These are phyloP conservation scores for Agonopterix arenella DNA, from an alignment of 2,888 invertebrate species.

Conservation along the genomic window DNA sequence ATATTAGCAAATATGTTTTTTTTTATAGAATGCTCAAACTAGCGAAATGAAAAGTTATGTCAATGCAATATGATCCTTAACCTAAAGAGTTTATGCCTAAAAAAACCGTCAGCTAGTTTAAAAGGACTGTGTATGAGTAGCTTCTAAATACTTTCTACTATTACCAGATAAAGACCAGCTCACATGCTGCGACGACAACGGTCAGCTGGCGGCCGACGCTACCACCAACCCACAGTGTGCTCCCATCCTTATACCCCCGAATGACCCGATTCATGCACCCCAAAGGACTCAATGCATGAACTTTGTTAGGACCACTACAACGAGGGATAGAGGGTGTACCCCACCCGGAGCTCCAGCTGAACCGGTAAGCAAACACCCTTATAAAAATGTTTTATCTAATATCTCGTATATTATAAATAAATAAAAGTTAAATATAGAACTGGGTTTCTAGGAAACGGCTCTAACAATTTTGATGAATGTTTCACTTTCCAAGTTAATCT, in stretches of 20 bases:
- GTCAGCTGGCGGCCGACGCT: slow-evolving; percentile 40
- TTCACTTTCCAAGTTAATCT: neutral
- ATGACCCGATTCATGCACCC: slow-evolving; percentile 61
- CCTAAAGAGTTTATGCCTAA: no score
- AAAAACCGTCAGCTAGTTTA: no score
- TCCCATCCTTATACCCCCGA: slow-evolving; percentile 51
- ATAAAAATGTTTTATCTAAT: no score
- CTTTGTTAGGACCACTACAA: slow-evolving; percentile 82
- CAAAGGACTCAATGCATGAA: slow-evolving; percentile 81
- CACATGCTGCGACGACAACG: slow-evolving; percentile 56
- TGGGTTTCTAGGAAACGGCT: neutral
- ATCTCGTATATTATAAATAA: no score
- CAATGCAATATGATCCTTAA: no score
- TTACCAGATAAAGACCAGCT: slow-evolving; percentile 45
- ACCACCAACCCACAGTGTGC: slow-evolving; percentile 50
- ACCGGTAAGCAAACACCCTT: slow-evolving; percentile 74
- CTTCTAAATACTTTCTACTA: neutral
- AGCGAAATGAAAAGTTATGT: no score
- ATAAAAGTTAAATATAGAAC: no score
- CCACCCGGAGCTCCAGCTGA: slow-evolving; percentile 80
- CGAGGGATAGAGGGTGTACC: slow-evolving; percentile 81
- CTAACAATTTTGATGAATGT: neutral
- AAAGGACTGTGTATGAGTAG: neutral
- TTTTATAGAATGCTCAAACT: no score
- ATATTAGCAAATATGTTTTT: no score